Conservation (phyloP, 2,797 vertebrate species). For the Tapera naevia region DNA sequence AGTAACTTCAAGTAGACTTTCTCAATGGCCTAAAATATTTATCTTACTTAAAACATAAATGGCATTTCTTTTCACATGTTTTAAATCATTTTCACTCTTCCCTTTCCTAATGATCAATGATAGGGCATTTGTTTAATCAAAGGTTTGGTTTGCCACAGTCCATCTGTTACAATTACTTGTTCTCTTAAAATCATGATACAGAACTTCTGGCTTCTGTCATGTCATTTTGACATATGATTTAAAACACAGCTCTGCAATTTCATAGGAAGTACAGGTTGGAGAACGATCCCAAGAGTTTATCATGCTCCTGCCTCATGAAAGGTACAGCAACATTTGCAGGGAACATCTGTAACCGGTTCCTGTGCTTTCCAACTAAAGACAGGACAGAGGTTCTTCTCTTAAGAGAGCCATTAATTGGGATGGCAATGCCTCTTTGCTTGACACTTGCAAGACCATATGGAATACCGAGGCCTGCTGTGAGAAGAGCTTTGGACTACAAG, state of each 20-base stretch:
- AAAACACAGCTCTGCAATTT: slow-evolving; percentile 7
- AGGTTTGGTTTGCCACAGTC: neutral
- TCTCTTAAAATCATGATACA: neutral
- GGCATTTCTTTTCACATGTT: neutral
- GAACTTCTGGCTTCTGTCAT: neutral
- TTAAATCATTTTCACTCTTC: neutral
- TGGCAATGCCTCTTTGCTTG: neutral
- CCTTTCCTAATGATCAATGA: slow-evolving; percentile 3
- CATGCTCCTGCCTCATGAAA: neutral
- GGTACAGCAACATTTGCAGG: neutral
- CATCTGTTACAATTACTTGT: neutral
- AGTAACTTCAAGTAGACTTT: neutral
- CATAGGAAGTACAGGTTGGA: neutral
- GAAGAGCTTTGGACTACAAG: neutral
- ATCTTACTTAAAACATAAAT: neutral
- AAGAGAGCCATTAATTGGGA: neutral
- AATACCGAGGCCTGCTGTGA: neutral
- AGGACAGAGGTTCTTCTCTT: neutral
- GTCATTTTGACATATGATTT: neutral
- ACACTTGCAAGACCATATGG: neutral
- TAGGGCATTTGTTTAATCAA: neutral
- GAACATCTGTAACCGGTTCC: neutral
- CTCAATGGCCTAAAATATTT: neutral
- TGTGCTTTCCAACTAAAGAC: neutral
- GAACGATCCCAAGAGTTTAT: neutral